Conservation (phyloP, 2,113 vertebrate genomes). For the Xiphophorus hellerii region DNA sequence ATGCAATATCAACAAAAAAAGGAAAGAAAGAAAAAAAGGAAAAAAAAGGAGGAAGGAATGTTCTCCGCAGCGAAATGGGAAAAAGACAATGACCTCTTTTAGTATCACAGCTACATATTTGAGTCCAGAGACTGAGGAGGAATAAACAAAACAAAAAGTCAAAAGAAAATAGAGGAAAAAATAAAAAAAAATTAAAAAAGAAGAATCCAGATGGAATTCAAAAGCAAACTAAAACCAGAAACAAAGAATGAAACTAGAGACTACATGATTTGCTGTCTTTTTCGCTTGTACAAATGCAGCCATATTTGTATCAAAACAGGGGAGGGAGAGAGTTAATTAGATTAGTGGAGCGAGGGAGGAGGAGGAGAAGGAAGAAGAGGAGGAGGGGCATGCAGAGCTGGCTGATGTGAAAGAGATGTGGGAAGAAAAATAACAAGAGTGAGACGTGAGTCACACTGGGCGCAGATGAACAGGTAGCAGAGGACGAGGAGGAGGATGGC, state of each 20-base stretch:
- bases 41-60: constrained; percentile 90
- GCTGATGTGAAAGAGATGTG: constrained; percentile 74
- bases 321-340: constrained; percentile 54
- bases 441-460: constrained; percentile 74
- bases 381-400: constrained; percentile 83
- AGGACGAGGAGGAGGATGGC: constrained; percentile 27
- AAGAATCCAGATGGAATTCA: constrained; percentile 58
- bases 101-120: constrained; percentile 89
- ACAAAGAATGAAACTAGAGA: constrained; percentile 67
- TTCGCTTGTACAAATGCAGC: constrained; percentile 79
- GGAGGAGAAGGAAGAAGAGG: constrained; percentile 12
- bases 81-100: constrained; percentile 95
- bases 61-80: constrained; percentile 96
- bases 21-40: constrained; percentile 79
- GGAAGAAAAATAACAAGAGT: constrained; percentile 65
- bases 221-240: constrained; percentile 67
- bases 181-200: no score
- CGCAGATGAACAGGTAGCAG: constrained; percentile 69
- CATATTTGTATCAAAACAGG: constrained; percentile 68
- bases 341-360: constrained; percentile 51
- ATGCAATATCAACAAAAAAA: constrained; percentile 92
- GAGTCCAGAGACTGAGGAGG: constrained; percentile 84
- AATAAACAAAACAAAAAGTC: constrained; percentile 61
- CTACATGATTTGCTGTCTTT: constrained; percentile 79
- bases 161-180: constrained; percentile 47